Conservation (phyloP, 2,888 invertebrate species). For the Busseola fusca region DNA sequence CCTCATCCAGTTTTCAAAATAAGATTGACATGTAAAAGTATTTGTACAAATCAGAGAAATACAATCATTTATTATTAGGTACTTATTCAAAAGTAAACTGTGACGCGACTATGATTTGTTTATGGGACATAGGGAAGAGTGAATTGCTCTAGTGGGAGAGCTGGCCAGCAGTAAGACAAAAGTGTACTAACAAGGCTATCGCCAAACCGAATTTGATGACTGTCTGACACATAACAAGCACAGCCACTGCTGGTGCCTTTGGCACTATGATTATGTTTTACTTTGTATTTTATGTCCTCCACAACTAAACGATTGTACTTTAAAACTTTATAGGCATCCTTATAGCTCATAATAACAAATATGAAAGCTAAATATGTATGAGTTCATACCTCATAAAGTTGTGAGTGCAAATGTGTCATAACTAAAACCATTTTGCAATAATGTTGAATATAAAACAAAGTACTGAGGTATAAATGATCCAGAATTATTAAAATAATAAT, state of each 20-base stretch:
- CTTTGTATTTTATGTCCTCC: conserved; percentile 16
- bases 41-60: too few relatives aligned
- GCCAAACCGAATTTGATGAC: neutral
- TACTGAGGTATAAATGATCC: neutral
- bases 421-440: conserved; percentile 13
- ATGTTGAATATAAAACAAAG: conserved; percentile 10
- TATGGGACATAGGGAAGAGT: neutral
- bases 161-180: neutral
- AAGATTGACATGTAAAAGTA: too few relatives aligned
- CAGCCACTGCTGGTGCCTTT: neutral
- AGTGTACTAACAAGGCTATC: neutral
- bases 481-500: neutral
- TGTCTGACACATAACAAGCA: neutral
- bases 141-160: neutral
- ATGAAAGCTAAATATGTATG: conserved; percentile 27
- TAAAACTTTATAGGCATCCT: conserved; percentile 6
- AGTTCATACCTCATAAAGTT: conserved; percentile 21
- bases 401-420: conserved; percentile 25
- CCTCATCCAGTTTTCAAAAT: too few relatives aligned
- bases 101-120: neutral
- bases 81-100: too few relatives aligned
- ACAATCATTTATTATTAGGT: too few relatives aligned
- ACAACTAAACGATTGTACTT: conserved; percentile 17
- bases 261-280: neutral
- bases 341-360: conserved; percentile 33